These are phyloP conservation scores for Osmerus mordax DNA, from an alignment of 2,113 vertebrate species.

Conservation along the genomic window DNA sequence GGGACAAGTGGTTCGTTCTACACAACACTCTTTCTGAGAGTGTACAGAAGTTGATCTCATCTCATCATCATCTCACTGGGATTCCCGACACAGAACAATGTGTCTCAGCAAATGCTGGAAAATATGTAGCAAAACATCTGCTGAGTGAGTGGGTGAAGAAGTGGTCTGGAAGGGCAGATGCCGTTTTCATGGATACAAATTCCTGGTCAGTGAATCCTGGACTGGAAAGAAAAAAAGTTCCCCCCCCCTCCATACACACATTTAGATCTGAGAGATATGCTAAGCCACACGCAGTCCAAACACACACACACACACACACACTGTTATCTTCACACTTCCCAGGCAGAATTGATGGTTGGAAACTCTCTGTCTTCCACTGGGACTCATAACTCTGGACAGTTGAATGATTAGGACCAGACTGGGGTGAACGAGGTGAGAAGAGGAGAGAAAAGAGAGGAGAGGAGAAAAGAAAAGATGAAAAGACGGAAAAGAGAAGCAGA, in stretches of 20 bases:
- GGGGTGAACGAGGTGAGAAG: background rate
- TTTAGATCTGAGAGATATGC: slow-evolving; percentile 25
- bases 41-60: no score
- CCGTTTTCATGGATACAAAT: slow-evolving; percentile 39
- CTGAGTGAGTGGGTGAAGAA: background rate
- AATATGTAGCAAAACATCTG: slow-evolving; percentile 13
- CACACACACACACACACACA: background rate
- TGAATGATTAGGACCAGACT: background rate
- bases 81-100: slow-evolving; percentile 15
- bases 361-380: background rate
- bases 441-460: background rate
- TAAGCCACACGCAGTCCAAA: slow-evolving; percentile 24
- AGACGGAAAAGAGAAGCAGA: background rate
- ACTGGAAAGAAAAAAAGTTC: background rate
- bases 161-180: slow-evolving; percentile 21
- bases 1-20: background rate
- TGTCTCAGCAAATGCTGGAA: slow-evolving; percentile 25
- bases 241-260: slow-evolving; percentile 7
- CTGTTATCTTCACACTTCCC: background rate
- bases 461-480: background rate
- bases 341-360: slow-evolving; percentile 16
- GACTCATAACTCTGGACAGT: background rate
- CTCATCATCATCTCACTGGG: slow-evolving; percentile 1
- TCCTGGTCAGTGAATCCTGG: slow-evolving; percentile 43
- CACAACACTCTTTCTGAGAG: background rate